phyloP scores from a whole-genome alignment of 1,140 invertebrate genomes.

The Drosophila subobscura region DNA sequence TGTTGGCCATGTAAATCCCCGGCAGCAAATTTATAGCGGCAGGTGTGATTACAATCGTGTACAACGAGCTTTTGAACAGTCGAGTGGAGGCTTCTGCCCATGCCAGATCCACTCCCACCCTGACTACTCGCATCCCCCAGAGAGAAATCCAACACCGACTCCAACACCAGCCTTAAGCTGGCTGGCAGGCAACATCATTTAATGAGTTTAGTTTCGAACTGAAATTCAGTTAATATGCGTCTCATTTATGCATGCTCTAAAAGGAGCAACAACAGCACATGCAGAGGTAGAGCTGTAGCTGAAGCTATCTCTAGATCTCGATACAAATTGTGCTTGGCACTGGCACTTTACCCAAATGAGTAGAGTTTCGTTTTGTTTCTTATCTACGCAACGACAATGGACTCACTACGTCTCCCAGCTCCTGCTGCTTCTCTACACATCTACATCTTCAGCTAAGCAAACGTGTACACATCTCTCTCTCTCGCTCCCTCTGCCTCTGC shows the following conservation, averaged over 20 bases:
- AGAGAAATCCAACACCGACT: not conserved
- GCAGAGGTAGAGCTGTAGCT: slow-evolving; percentile 12
- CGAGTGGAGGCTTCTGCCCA: not conserved
- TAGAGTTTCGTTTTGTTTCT: slow-evolving; percentile 61
- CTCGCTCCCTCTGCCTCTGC: not conserved
- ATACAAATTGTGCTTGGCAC: slow-evolving; percentile 70
- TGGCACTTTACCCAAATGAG: slow-evolving; percentile 70
- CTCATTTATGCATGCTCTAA: slow-evolving; percentile 48
- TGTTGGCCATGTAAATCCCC: slow-evolving; percentile 65
- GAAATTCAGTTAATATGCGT: slow-evolving; percentile 78
- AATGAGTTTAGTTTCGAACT: slow-evolving; percentile 79
- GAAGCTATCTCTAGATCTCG: slow-evolving; percentile 31
- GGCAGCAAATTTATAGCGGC: slow-evolving; percentile 62
- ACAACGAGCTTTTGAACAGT: slow-evolving; percentile 35
- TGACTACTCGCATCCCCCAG: not conserved
- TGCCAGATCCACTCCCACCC: not conserved
- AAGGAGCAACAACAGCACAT: not conserved
- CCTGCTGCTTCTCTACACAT: not conserved
- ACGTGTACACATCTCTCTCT: not conserved
- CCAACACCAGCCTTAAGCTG: slow-evolving; percentile 5
- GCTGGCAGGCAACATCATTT: slow-evolving; percentile 50
- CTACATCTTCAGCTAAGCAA: no score
- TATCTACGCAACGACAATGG: slow-evolving; percentile 59
- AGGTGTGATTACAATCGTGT: slow-evolving; percentile 69
- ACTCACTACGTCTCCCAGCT: slow-evolving; percentile 11